Evolutionary conservation across 2,113 vertebrate genomes (phyloP).

Genomic region (Lonchura striata): DNA sequence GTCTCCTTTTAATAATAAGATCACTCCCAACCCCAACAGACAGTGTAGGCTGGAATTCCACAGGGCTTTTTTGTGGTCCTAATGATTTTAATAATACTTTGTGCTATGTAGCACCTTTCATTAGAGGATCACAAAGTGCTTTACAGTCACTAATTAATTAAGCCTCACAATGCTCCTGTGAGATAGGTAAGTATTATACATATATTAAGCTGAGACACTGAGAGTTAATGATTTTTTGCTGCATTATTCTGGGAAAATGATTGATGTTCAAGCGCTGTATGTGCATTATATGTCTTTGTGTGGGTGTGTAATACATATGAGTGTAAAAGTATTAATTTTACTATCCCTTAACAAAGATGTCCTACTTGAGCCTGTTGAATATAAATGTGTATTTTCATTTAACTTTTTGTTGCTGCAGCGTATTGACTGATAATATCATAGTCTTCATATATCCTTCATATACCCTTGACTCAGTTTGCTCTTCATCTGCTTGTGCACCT

Average conservation of each 20-base stretch:
- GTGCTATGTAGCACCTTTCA: conserved; percentile 60
- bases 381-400: conserved; percentile 16
- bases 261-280: neutral
- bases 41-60: conserved; percentile 60
- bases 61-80: conserved; percentile 65
- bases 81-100: conserved; percentile 68
- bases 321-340: conserved; percentile 49
- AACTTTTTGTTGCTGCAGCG: neutral
- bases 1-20: conserved; percentile 63
- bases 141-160: conserved; percentile 70
- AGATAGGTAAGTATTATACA: conserved; percentile 62
- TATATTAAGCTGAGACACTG: conserved; percentile 49
- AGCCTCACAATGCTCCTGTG: conserved; percentile 53
- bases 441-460: neutral
- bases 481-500: neutral
- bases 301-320: conserved; percentile 34
- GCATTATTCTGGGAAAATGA: conserved; percentile 56
- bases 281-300: conserved; percentile 20
- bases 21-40: conserved; percentile 47
- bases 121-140: conserved; percentile 64
- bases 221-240: conserved; percentile 57
- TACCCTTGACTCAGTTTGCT: neutral
- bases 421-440: conserved; percentile 9
- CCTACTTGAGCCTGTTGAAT: conserved; percentile 30
- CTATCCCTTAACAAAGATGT: conserved; percentile 41